A percentile compares a stretch with the other conserved stretches of the same genome.
phyloP scores from a whole-genome alignment of 2,113 vertebrate species.

The Dipodomys ordii region DNA sequence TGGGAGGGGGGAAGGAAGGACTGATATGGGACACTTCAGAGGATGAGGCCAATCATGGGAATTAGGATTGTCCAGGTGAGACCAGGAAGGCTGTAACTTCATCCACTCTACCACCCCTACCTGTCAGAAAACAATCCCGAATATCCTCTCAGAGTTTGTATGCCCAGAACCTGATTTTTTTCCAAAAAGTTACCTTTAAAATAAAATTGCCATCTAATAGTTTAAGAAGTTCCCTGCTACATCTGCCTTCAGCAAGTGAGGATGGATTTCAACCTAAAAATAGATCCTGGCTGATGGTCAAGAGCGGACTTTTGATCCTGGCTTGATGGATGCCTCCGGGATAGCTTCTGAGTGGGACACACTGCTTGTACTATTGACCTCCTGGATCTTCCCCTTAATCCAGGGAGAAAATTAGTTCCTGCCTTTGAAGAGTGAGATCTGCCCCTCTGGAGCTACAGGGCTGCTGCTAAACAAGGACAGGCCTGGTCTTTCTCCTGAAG shows the following conservation, averaged over 20 bases:
- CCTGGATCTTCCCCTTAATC: constrained; percentile 65
- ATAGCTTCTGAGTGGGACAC: constrained; percentile 17
- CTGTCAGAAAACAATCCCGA: constrained; percentile 7
- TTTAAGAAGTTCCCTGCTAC: constrained; percentile 53
- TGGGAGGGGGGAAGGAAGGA: no score
- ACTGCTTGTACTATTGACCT: constrained; percentile 52
- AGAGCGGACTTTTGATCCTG: not conserved
- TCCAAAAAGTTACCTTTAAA: constrained; percentile 60
- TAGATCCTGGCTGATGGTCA: constrained; percentile 64
- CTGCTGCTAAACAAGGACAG: not conserved
- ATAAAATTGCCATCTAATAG: constrained; percentile 10
- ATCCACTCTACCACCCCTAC: no score
- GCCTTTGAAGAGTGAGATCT: constrained; percentile 50
- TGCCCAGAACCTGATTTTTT: not conserved
- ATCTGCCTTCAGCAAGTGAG: constrained; percentile 49
- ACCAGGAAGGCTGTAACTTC: not conserved
- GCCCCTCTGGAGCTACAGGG: not conserved
- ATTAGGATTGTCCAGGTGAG: not conserved
- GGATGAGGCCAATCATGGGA: not conserved
- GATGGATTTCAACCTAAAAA: constrained; percentile 55
- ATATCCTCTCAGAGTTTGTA: not conserved
- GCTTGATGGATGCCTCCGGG: constrained; percentile 54
- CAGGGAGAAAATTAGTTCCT: constrained; percentile 71
- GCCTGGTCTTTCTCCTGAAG: not conserved
- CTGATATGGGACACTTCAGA: not conserved